Evolutionary conservation across 2,888 invertebrate genomes (phyloP).

Genomic region (Micoletzkya japonica): DNA sequence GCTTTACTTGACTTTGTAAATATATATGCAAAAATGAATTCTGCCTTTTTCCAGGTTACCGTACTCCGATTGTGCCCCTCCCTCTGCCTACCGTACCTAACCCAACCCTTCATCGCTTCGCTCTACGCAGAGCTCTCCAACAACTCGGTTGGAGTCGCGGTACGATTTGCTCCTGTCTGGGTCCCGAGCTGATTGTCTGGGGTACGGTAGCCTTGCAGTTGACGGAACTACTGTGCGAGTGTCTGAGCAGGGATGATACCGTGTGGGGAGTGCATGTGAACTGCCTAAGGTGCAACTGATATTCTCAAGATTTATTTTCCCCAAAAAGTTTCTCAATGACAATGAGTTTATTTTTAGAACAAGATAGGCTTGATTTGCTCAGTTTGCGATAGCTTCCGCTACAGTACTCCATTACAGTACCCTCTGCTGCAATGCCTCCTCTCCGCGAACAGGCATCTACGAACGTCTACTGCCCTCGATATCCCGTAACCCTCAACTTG

Average conservation of each 20-base stretch:
- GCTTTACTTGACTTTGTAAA: too few species aligned
- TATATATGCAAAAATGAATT: too few species aligned
- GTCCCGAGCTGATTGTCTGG: neutral
- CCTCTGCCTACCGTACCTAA: conserved; percentile 5
- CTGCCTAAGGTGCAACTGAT: neutral
- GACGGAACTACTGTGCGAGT: conserved; percentile 19
- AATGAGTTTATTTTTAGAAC: too few species aligned
- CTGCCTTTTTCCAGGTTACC: neutral
- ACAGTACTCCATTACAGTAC: neutral
- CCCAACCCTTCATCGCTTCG: conserved; percentile 5
- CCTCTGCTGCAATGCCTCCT: neutral
- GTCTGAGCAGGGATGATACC: conserved; percentile 8
- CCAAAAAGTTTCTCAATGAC: too few species aligned
- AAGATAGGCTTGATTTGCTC: neutral
- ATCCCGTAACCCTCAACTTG: neutral
- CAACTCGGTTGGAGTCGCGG: conserved; percentile 6
- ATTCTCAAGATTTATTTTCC: neutral
- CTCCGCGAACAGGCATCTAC: conserved; percentile 10
- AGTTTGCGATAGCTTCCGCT: neutral
- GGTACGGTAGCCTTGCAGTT: neutral
- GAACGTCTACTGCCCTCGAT: conserved; percentile 17
- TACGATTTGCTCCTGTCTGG: neutral
- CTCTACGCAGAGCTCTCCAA: conserved; percentile 1
- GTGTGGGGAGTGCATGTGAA: conserved; percentile 16
- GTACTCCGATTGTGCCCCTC: neutral